Base-by-base conservation (phyloP, 2,797 vertebrate genomes). In the Orientallactaga sibirica region DNA sequence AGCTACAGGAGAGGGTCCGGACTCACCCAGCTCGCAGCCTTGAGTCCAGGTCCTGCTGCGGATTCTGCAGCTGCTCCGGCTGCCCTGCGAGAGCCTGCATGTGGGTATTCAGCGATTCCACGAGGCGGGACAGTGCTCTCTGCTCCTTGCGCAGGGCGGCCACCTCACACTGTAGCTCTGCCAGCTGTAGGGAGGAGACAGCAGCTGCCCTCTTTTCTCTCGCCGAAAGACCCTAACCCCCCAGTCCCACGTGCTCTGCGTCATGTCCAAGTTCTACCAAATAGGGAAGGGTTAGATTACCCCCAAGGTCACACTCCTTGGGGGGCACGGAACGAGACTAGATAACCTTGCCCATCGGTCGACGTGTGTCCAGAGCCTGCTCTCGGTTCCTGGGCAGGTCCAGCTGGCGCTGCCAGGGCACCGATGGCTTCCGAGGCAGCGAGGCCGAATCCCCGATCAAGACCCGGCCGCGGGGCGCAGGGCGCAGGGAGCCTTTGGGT, bases 121-220 rank as follows among this genome's bases (percentile, higher is more conserved):
- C 95, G 1, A 98, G 98, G 25, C 27, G 98, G 1, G 98, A 98
- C 98, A 99, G 98, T 90, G 98, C 98, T 96, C 98, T 97, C 97
- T 98, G 98, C 11, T 99, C 98, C 90, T 98, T 98, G 0, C 98
- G 98, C 92, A 99, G 98, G 93, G 98, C 98, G 70, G 98, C 98
- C 86, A 99, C 97, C 22, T 98, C 98, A 29, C 98, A 82, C 29
- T 98, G 98, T 37, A 99, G 98, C 96, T 99, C 98, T 0, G 97
- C 98, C 90, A 99, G 96, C 97, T 99, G 92, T 41, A 76, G 73
- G 58, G 70, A 70, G 58, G 70, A 70, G 37, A 78, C 25, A 68
- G 86, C 74, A 41, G 14, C 74, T 89, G 84, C 90, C 43, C 86
- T 41, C 70, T 16, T 62, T 79, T 19, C 29, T 66, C 58, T 29